phyloP scores from a whole-genome alignment of 2,113 vertebrate species.

The Colius striatus region DNA sequence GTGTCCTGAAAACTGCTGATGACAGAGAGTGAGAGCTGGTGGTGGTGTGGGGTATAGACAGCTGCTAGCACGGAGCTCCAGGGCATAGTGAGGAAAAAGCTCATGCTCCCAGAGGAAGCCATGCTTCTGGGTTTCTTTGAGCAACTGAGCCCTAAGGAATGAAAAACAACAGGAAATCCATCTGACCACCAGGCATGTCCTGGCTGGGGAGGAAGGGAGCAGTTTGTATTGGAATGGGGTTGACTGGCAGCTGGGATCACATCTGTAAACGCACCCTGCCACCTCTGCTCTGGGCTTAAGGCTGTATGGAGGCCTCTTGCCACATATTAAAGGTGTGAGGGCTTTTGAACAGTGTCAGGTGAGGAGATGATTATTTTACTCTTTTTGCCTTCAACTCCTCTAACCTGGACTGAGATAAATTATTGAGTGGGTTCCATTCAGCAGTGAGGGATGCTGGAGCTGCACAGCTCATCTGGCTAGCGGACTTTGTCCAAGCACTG shows the following conservation, averaged over 20 bases:
- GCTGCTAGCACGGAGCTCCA: neutral
- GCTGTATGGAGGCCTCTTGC: neutral
- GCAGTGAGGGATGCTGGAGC: conserved; percentile 11
- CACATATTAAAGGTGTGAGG: neutral
- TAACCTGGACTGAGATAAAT: conserved; percentile 33
- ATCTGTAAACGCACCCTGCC: neutral
- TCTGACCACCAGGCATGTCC: neutral
- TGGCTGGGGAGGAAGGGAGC: neutral
- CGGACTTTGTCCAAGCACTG: neutral
- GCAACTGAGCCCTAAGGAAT: neutral
- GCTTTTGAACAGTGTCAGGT: neutral
- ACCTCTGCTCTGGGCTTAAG: neutral
- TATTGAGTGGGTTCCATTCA: conserved; percentile 50
- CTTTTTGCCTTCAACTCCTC: neutral
- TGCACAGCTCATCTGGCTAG: neutral
- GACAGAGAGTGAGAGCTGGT: neutral
- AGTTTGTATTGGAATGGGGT: neutral
- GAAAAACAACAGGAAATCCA: neutral
- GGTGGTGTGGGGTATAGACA: neutral
- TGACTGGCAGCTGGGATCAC: neutral
- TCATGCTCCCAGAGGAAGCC: neutral
- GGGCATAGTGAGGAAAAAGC: neutral
- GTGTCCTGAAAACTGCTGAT: neutral
- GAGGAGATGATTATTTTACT: neutral
- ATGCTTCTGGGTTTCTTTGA: neutral